These are phyloP conservation scores for Xiphophorus maculatus DNA, from an alignment of 2,113 vertebrate genomes.

Conservation along the genomic window DNA sequence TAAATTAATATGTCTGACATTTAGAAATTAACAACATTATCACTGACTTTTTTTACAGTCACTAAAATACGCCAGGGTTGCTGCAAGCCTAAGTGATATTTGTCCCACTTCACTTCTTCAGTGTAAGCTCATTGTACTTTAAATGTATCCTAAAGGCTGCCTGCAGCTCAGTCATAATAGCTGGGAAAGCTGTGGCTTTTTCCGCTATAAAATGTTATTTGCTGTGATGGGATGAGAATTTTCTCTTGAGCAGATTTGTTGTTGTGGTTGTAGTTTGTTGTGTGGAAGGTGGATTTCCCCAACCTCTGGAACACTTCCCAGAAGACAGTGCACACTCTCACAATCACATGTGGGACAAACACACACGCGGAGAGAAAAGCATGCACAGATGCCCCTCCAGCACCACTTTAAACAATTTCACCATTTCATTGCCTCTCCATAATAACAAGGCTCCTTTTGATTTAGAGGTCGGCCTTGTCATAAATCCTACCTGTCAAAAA, in stretches of 20 bases:
- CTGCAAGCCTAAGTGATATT: slow-evolving; percentile 11
- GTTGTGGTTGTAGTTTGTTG: slow-evolving; percentile 64
- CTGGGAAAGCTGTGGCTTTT: slow-evolving; percentile 59
- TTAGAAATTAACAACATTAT: not conserved
- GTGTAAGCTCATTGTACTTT: slow-evolving; percentile 37
- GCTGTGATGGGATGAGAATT: slow-evolving; percentile 47
- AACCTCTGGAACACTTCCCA: slow-evolving; percentile 68
- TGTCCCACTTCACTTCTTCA: slow-evolving; percentile 19
- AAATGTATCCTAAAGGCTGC: slow-evolving; percentile 26
- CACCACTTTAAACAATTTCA: slow-evolving; percentile 68
- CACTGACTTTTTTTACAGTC: not conserved
- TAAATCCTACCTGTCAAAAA: slow-evolving; percentile 62
- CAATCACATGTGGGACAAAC: slow-evolving; percentile 45
- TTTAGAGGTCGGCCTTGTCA: slow-evolving; percentile 51
- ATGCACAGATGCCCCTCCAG: slow-evolving; percentile 38
- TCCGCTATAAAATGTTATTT: slow-evolving; percentile 56
- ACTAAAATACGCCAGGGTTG: not conserved
- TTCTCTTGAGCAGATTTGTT: slow-evolving; percentile 58
- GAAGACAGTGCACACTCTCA: slow-evolving; percentile 49
- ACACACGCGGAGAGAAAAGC: slow-evolving; percentile 10
- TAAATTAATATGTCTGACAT: not conserved
- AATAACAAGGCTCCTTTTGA: slow-evolving; percentile 65
- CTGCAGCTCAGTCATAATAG: slow-evolving; percentile 47
- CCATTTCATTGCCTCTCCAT: slow-evolving; percentile 52
- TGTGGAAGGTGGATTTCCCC: slow-evolving; percentile 67